Percentiles rank a stretch among this genome's conserved stretches.
phyloP scores from a whole-genome alignment of 2,888 invertebrate genomes.

The Acleris literana region DNA sequence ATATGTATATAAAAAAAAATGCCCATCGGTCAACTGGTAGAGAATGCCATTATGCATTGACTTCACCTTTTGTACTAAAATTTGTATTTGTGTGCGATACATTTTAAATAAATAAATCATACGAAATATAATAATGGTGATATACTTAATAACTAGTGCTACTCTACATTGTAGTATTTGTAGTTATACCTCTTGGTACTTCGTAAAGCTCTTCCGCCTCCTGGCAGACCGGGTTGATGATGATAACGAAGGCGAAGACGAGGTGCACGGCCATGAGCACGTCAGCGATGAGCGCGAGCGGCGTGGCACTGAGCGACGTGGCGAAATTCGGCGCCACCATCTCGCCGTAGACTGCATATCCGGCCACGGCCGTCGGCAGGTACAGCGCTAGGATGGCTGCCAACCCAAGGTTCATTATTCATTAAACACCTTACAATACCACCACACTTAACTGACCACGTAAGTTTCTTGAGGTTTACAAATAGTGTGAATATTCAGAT shows the following conservation, averaged over 20 bases:
- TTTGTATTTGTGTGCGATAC: too few species aligned
- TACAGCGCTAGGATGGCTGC: slow-evolving; percentile 83
- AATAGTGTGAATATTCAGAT: too few species aligned
- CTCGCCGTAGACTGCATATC: slow-evolving; percentile 86
- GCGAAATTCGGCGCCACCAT: slow-evolving; percentile 84
- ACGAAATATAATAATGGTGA: too few species aligned
- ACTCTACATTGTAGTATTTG: slow-evolving; percentile 44
- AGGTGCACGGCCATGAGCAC: slow-evolving; percentile 86
- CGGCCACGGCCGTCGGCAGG: slow-evolving; percentile 84
- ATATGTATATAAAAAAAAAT: too few species aligned
- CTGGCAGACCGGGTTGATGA: slow-evolving; percentile 88
- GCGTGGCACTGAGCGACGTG: slow-evolving; percentile 78
- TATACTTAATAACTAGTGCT: too few species aligned
- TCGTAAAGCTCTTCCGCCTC: slow-evolving; percentile 86
- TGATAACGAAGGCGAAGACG: slow-evolving; percentile 86
- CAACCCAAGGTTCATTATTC: background rate
- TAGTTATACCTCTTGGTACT: slow-evolving; percentile 85
- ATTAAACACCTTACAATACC: background rate
- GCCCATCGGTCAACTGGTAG: too few species aligned
- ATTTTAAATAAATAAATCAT: too few species aligned
- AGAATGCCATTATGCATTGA: too few species aligned
- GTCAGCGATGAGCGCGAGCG: slow-evolving; percentile 82
- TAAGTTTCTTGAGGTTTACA: too few species aligned
- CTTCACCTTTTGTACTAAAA: too few species aligned
- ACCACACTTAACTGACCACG: too few species aligned